Conservation (phyloP, 2,113 vertebrate genomes). For the Peromyscus polionotus region DNA sequence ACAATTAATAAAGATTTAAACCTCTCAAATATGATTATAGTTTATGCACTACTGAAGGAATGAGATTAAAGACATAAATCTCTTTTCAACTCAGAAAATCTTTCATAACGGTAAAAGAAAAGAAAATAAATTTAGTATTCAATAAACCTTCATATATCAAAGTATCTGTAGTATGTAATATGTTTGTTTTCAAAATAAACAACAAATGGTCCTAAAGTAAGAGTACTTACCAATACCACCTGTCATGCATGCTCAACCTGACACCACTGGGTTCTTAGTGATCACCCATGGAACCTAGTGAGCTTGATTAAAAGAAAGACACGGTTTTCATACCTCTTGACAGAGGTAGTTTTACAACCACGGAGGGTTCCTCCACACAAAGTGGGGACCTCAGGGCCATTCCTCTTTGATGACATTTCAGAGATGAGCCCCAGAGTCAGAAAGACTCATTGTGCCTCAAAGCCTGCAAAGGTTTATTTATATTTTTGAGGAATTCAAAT, state of each 20-base stretch:
- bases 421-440: neutral
- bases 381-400: accelerated
- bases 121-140: constrained; percentile 26
- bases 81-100: neutral
- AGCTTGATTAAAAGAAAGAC: neutral
- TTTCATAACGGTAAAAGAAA: neutral
- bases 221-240: neutral
- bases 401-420: neutral
- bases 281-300: neutral
- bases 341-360: neutral
- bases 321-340: neutral
- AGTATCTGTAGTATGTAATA: neutral
- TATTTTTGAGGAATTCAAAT: neutral
- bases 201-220: neutral
- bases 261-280: neutral
- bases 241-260: neutral
- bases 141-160: neutral
- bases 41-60: neutral
- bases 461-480: neutral
- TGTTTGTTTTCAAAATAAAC: constrained; percentile 41
- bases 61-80: constrained; percentile 22
- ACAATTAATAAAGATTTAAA: constrained; percentile 41
- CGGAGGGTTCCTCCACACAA: neutral
- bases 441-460: neutral
- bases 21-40: neutral